A percentile compares a stretch with the other conserved stretches of the same genome.
phyloP scores from a whole-genome alignment of 2,113 vertebrate species.

The Corvus hawaiiensis region DNA sequence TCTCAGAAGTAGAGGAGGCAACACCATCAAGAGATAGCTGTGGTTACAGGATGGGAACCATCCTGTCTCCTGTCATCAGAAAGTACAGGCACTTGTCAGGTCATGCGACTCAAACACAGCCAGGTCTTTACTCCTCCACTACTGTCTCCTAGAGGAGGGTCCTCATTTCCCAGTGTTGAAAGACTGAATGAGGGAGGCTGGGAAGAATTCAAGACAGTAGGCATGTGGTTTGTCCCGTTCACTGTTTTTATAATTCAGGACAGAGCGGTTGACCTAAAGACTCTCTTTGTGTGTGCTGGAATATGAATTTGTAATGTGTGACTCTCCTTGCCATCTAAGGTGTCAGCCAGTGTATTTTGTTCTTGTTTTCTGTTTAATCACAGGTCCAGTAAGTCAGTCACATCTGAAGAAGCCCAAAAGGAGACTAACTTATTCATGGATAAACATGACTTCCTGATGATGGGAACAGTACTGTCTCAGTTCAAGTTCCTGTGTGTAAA shows the following conservation, averaged over 20 bases:
- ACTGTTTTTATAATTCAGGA: background rate
- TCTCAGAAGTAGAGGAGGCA: background rate
- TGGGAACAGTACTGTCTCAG: background rate
- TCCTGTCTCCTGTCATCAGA: background rate
- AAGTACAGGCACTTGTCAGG: background rate
- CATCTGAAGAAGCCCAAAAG: background rate
- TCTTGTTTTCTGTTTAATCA: background rate
- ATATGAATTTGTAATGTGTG: background rate
- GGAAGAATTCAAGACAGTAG: background rate
- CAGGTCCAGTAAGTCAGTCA: background rate
- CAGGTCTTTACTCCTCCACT: background rate
- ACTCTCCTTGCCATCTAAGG: background rate
- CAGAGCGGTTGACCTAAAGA: background rate
- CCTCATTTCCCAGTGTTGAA: accelerated
- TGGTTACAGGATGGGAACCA: background rate
- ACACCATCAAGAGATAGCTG: background rate
- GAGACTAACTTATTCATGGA: background rate
- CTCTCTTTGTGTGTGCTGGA: background rate
- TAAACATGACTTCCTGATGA: background rate
- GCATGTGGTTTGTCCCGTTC: background rate
- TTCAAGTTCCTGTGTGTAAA: background rate
- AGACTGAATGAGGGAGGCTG: background rate
- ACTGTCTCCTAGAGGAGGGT: background rate
- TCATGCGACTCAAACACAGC: accelerated
- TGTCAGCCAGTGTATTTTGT: background rate